Evolutionary conservation across 2,113 vertebrate genomes (phyloP).

Genomic region (Tringa solitaria): DNA sequence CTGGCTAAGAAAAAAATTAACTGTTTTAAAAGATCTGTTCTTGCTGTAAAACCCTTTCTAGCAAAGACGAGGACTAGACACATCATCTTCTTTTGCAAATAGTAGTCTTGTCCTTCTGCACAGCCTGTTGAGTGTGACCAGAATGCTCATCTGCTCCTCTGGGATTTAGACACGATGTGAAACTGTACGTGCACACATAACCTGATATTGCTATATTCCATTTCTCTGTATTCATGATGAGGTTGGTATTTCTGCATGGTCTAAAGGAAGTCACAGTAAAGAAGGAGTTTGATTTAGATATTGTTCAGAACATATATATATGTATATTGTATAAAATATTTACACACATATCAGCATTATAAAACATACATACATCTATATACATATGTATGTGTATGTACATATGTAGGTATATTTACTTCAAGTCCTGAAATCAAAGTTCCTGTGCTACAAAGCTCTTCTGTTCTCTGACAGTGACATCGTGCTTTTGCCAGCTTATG

Average conservation of each 20-base stretch:
- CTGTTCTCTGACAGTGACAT: neutral
- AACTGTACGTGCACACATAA: rapidly evolving
- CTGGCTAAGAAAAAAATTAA: neutral
- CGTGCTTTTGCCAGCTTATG: neutral
- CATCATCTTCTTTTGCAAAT: neutral
- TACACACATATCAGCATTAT: neutral
- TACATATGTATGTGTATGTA: neutral
- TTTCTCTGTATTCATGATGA: neutral
- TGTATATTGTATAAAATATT: neutral
- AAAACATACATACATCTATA: neutral
- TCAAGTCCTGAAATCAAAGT: neutral
- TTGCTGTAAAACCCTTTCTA: neutral
- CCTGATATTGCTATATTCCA: neutral
- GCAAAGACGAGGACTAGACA: neutral
- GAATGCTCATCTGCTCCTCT: neutral
- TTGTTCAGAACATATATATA: neutral
- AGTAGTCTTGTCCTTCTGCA: neutral
- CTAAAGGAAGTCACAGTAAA: neutral
- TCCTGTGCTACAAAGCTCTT: neutral
- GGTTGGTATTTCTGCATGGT: neutral
- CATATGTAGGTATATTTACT: neutral
- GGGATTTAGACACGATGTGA: rapidly evolving
- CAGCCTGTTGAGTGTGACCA: neutral
- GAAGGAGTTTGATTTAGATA: neutral
- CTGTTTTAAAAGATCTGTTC: neutral